These are phyloP conservation scores for Galago senegalensis DNA, from an alignment of 2,797 vertebrate genomes.

Conservation along the genomic window DNA sequence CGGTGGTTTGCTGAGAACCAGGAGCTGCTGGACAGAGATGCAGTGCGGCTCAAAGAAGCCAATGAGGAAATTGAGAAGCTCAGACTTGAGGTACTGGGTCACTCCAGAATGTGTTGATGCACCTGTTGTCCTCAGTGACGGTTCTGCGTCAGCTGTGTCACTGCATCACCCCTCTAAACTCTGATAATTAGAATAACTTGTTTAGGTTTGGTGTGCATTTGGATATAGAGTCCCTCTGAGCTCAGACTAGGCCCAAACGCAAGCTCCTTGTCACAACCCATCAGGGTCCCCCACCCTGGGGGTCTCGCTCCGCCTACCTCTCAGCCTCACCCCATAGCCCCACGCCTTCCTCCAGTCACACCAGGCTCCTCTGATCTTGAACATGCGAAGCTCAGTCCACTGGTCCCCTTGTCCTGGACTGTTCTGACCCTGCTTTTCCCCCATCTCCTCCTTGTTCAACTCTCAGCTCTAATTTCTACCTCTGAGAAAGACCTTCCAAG, in stretches of 20 bases:
- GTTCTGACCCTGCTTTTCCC: not conserved
- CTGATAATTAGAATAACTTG: not conserved
- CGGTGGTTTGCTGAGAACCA: constrained; percentile 97
- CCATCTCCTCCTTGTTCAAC: not conserved
- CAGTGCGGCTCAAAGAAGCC: constrained; percentile 92
- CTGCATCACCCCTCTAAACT: not conserved
- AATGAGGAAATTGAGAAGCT: constrained; percentile 93
- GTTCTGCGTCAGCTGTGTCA: not conserved
- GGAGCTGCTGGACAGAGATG: constrained; percentile 94
- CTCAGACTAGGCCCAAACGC: constrained; percentile 17
- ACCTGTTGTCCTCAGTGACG: not conserved
- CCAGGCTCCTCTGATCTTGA: not conserved
- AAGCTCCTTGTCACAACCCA: not conserved
- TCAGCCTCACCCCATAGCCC: not conserved
- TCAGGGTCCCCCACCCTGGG: not conserved
- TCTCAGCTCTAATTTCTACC: constrained; percentile 8
- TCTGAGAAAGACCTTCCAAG: not conserved
- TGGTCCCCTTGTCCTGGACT: not conserved
- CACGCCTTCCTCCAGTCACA: not conserved
- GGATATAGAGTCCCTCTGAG: not conserved
- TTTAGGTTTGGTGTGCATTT: not conserved
- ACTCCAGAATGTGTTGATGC: constrained; percentile 17
- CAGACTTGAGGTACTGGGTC: constrained; percentile 91
- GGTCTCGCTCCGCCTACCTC: not conserved
- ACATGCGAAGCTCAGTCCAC: not conserved